Evolutionary conservation across 1,140 invertebrate species (phyloP).

Genomic region (Parapsyche elsis): DNA sequence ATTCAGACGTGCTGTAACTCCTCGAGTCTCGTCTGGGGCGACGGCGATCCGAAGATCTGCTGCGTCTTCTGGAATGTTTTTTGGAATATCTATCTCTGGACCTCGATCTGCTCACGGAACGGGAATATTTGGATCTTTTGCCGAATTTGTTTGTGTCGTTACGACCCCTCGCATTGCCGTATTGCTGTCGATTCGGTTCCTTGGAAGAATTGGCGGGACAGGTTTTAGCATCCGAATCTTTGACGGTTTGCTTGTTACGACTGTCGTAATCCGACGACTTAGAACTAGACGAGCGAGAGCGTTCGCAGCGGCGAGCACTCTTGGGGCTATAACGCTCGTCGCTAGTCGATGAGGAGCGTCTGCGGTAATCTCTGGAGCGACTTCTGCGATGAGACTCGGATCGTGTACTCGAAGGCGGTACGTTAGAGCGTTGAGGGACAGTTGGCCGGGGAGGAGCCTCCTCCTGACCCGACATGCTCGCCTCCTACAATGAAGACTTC

Average conservation of each 20-base stretch:
- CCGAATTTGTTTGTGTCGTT: neutral
- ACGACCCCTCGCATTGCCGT: neutral
- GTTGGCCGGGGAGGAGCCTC: conserved; percentile 61
- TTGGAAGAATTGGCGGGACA: neutral
- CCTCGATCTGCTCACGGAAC: conserved; percentile 16
- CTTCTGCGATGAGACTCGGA: conserved; percentile 15
- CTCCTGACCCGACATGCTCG: conserved; percentile 63
- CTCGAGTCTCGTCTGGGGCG: neutral
- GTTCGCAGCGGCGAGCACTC: neutral
- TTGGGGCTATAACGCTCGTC: neutral
- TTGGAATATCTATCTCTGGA: conserved; percentile 29
- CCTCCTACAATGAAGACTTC: conserved; percentile 70
- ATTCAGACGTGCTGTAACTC: neutral
- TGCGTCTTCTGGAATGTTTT: conserved; percentile 15
- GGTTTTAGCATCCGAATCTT: neutral
- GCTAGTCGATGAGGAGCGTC: conserved; percentile 25
- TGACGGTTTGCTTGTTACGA: neutral
- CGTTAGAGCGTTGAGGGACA: conserved; percentile 58
- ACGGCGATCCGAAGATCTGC: neutral
- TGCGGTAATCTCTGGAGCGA: conserved; percentile 32
- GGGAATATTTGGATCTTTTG: neutral
- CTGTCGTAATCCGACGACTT: conserved; percentile 19
- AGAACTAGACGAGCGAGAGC: conserved; percentile 5
- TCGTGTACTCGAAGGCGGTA: conserved; percentile 2
- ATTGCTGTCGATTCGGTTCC: neutral